Conservation (phyloP, 2,888 invertebrate genomes). For the Phalangium opilio region DNA sequence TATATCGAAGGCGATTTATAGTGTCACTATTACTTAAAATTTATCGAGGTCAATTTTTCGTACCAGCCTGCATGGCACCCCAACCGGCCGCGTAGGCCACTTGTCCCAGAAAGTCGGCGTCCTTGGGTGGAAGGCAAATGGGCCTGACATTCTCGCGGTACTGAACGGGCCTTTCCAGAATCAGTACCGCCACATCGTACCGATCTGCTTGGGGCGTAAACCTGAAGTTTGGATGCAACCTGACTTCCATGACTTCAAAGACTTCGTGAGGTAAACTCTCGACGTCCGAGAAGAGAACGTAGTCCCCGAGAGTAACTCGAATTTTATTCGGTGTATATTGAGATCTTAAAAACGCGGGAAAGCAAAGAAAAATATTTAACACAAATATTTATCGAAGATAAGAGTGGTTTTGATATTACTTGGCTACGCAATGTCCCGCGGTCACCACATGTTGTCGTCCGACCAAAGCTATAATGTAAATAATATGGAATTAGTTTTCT, state of each 20-base stretch:
- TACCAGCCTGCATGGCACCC: constrained; percentile 61
- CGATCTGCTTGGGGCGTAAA: constrained; percentile 73
- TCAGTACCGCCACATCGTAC: constrained; percentile 75
- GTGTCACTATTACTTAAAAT: no score
- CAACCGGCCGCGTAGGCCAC: constrained; percentile 86
- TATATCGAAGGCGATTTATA: no score
- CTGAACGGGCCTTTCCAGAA: constrained; percentile 68
- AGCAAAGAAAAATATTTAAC: neutral
- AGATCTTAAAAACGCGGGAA: constrained; percentile 16
- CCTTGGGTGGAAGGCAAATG: constrained; percentile 76
- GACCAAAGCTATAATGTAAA: constrained; percentile 46
- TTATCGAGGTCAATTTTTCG: no score
- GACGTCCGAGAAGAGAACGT: constrained; percentile 82
- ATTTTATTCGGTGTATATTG: constrained; percentile 54
- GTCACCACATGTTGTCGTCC: constrained; percentile 82
- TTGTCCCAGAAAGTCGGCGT: constrained; percentile 74
- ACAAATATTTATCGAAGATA: neutral
- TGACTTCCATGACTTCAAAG: constrained; percentile 75
- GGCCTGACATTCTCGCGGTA: constrained; percentile 51
- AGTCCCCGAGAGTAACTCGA: constrained; percentile 78
- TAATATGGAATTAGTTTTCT: no score
- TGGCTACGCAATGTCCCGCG: constrained; percentile 83
- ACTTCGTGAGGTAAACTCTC: constrained; percentile 82
- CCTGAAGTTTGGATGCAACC: constrained; percentile 79
- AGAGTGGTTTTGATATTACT: constrained; percentile 21